Evolutionary conservation across 2,797 vertebrate species (phyloP), one percentile per base, ranked within the genome.

Genomic region (Poeciliopsis presidionis): DNA sequence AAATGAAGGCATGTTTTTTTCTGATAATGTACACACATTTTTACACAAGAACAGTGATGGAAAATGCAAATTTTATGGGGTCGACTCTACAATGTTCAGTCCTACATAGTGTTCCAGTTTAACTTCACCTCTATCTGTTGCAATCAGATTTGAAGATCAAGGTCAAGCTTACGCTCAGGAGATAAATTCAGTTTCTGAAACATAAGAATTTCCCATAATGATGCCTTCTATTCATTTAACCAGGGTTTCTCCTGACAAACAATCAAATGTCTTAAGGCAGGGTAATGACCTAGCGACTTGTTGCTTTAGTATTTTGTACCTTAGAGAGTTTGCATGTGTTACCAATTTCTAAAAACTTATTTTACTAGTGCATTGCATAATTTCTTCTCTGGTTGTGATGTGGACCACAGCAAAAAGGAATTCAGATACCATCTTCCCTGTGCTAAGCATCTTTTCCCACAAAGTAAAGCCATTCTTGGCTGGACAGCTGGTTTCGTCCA

Each of bases 1-100:
- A 49, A 67, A 75, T 69, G 75, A 75, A 81, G 84, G 73, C 74
- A 47, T 86, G 65, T 75, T 75, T 84, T 82, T 90, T 73, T 82
- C 39, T 83, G 7, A 78, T 84, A 82, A 89, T 76, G 87, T 92
- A 86, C 78, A 49, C 61, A 71, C 80, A 86, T 90, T 82, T 78
- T 83, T 59, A 81, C 65, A 16, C 13, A 0, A 57, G 46, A 14
- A 46, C 33, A 71, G 25, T 57, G 20, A 72, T 28, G 63, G 30
- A 46, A 77, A 49, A 43, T 14, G 13, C 47, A 53, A n/a, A 30
- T 73, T 76, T 63, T 63, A 39, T 30, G 49, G 55, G 53, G 75
- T 73, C 70, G 55, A 78, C 57, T 78, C 12, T 20, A 51, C 7
- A 22, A 41, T 33, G 25, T 70, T 75, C 20, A 49, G 22, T 76